phyloP scores from a whole-genome alignment of 2,888 invertebrate genomes.

The Mesorhabditis spiculigera region DNA sequence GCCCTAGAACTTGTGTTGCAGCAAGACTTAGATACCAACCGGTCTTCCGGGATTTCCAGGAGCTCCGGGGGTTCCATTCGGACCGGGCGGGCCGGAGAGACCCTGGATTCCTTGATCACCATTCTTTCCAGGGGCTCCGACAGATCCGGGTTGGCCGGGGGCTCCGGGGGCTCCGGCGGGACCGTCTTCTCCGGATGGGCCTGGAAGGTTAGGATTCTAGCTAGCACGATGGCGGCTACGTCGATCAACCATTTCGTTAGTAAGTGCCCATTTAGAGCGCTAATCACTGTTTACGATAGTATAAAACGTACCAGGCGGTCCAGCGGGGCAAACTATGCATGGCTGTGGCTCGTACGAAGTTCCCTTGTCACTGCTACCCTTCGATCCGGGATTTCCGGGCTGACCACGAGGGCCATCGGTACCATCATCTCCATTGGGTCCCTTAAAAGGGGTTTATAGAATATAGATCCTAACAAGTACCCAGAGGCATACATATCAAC shows the following conservation, averaged over 20 bases:
- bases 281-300: background rate
- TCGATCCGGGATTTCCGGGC: background rate
- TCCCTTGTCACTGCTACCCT: too few relatives aligned
- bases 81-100: background rate
- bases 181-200: background rate
- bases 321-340: background rate
- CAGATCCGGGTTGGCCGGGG: slow-evolving; percentile 1
- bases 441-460: background rate
- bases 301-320: background rate
- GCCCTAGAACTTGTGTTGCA: background rate
- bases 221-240: background rate
- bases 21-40: slow-evolving; percentile 8
- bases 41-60: slow-evolving; percentile 1
- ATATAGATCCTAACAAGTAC: background rate
- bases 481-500: background rate
- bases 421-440: background rate
- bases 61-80: background rate
- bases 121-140: background rate
- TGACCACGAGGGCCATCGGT: background rate
- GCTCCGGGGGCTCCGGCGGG: background rate
- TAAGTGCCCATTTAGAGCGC: background rate
- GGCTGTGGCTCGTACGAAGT: background rate
- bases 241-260: background rate
- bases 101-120: background rate
- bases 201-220: background rate